Percentiles rank a stretch among this genome's conserved stretches.
Conservation (phyloP, 2,797 vertebrate genomes). For the Naso thynnoides region DNA sequence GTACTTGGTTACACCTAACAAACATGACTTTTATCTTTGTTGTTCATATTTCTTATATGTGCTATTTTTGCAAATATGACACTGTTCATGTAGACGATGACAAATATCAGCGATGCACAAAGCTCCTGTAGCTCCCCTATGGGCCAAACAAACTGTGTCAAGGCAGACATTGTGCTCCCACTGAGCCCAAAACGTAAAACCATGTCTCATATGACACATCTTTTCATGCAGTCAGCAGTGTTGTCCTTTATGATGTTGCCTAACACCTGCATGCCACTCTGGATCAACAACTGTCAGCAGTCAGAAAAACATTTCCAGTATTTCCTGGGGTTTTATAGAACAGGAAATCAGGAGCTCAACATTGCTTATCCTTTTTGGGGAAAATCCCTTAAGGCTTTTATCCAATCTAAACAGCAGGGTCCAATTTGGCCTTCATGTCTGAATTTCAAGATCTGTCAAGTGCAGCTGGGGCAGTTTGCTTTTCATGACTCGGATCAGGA, state of each 20-base stretch:
- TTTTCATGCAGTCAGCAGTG: conserved; percentile 22
- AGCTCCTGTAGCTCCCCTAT: conserved; percentile 30
- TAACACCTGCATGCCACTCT: conserved; percentile 10
- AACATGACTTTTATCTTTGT: background rate
- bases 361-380: conserved; percentile 6
- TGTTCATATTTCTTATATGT: background rate
- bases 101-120: conserved; percentile 26
- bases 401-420: conserved; percentile 27
- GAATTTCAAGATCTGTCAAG: conserved; percentile 30
- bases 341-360: background rate
- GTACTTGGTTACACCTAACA: background rate
- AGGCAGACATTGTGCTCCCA: conserved; percentile 8
- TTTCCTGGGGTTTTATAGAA: background rate
- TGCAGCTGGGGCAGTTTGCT: conserved; percentile 25
- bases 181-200: conserved; percentile 10
- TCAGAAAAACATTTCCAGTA: background rate
- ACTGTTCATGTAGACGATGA: conserved; percentile 6
- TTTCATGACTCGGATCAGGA: conserved; percentile 30
- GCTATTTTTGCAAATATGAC: conserved; percentile 8
- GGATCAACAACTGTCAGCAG: conserved; percentile 24
- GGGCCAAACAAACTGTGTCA: conserved; percentile 20
- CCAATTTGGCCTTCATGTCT: conserved; percentile 29
- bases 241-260: conserved; percentile 18
- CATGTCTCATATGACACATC: conserved; percentile 13
- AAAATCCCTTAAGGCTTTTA: conserved; percentile 25